Evolutionary conservation across 2,113 vertebrate genomes (phyloP).

Genomic region (Meriones unguiculatus): DNA sequence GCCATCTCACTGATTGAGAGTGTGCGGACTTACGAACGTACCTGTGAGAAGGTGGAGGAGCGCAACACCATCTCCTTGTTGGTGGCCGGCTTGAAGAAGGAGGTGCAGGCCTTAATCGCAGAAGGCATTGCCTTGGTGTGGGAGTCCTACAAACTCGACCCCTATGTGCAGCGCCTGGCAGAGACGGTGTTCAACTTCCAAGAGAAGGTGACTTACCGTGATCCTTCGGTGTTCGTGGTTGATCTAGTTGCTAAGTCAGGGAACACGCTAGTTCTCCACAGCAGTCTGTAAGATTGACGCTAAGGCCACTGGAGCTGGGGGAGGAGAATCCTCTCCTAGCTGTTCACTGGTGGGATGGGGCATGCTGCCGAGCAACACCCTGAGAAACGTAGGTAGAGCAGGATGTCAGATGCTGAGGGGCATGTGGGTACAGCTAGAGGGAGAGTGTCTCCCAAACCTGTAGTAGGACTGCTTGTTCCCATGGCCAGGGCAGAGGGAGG

Average conservation of each 20-base stretch:
- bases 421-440: fast-evolving
- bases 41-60: conserved; percentile 98
- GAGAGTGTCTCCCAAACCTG: background rate
- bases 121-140: conserved; percentile 98
- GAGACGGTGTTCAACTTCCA: conserved; percentile 99
- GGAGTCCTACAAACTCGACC: conserved; percentile 99
- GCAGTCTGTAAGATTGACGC: fast-evolving
- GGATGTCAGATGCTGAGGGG: fast-evolving
- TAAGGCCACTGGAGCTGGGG: background rate
- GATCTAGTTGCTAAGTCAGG: background rate
- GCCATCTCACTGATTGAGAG: conserved; percentile 99
- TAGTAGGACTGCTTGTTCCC: fast-evolving
- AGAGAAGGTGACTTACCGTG: conserved; percentile 91
- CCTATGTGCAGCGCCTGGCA: conserved; percentile 96
- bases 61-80: conserved; percentile 94
- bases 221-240: fast-evolving
- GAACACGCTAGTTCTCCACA: fast-evolving
- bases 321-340: background rate
- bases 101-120: conserved; percentile 96
- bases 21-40: conserved; percentile 97
- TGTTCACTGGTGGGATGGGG: background rate
- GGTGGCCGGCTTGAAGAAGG: conserved; percentile 97
- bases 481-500: fast-evolving
- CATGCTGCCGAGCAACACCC: background rate
- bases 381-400: background rate